phyloP scores from a whole-genome alignment of 2,113 vertebrate genomes.

The Martes martes region DNA sequence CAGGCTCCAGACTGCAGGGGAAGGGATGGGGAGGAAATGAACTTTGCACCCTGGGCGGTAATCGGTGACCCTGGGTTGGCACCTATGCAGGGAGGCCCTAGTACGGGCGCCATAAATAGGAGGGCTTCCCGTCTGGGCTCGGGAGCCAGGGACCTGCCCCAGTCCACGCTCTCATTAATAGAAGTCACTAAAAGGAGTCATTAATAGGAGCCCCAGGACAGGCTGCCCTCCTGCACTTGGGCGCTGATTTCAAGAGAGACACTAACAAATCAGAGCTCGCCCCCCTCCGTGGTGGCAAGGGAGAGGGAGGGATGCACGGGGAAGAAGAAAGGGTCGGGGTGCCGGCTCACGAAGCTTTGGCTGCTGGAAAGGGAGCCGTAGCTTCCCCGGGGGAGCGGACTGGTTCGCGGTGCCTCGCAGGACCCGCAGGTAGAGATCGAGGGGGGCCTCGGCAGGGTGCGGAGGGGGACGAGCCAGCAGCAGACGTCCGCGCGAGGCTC shows the following conservation, averaged over 20 bases:
- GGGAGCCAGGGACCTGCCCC: background rate
- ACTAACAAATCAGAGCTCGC: background rate
- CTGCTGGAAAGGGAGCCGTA: fast-evolving
- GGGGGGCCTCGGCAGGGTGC: background rate
- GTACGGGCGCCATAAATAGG: background rate
- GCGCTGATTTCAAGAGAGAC: background rate
- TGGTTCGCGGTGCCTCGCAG: fast-evolving
- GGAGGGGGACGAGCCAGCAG: fast-evolving
- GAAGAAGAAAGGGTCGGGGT: background rate
- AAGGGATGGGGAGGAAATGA: background rate
- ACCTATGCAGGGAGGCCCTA: background rate
- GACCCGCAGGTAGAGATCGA: background rate
- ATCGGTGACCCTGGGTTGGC: background rate
- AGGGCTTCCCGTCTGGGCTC: background rate
- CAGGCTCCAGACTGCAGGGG: background rate
- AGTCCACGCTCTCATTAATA: fast-evolving
- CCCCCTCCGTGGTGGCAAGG: fast-evolving
- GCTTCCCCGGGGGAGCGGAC: fast-evolving
- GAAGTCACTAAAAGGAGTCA: background rate
- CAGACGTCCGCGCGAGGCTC: fast-evolving
- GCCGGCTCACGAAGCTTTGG: background rate
- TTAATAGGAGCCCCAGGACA: background rate
- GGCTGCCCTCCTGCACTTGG: background rate
- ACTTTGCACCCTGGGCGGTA: too few species aligned
- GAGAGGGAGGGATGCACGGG: background rate